Evolutionary conservation across 2,797 vertebrate genomes (phyloP).

Genomic region (Schizothorax lantsangensis): DNA sequence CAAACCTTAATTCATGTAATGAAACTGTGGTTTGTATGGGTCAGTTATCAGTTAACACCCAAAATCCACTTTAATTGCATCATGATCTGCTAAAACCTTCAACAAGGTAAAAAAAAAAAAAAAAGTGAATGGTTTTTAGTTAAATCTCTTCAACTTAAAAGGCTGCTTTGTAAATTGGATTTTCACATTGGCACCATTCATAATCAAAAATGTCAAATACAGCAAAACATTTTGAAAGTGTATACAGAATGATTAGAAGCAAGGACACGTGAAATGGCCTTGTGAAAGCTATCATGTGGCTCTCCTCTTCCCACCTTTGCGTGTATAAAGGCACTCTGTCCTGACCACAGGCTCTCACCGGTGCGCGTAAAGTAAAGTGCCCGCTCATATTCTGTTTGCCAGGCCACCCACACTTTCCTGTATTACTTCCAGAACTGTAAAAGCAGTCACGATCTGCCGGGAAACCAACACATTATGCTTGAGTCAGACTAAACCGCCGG

Average conservation of each 20-base stretch:
- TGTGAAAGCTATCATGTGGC: constrained; percentile 9
- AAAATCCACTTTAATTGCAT: neutral
- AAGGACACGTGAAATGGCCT: constrained; percentile 1
- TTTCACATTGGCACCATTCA: neutral
- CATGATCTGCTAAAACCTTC: constrained; percentile 14
- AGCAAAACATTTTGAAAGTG: constrained; percentile 13
- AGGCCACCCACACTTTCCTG: constrained; percentile 45
- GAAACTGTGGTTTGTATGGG: neutral
- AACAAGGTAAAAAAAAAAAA: neutral
- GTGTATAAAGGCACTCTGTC: constrained; percentile 14
- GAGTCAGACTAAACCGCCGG: constrained; percentile 3
- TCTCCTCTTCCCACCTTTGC: constrained; percentile 8
- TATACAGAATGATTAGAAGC: neutral
- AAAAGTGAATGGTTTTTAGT: neutral
- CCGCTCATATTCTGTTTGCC: constrained; percentile 27
- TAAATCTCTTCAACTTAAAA: constrained; percentile 24
- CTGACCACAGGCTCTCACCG: constrained; percentile 15
- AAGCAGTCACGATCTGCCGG: constrained; percentile 3
- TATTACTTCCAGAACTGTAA: constrained; percentile 35
- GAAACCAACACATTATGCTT: constrained; percentile 5
- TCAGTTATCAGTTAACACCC: neutral
- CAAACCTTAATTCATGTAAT: neutral
- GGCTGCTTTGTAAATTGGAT: neutral
- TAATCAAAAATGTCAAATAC: constrained; percentile 10
- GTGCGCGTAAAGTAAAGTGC: constrained; percentile 40